Percentiles rank a stretch among this genome's conserved stretches.
Conservation (phyloP, 1,140 invertebrate genomes). For the Cyphomyrmex costatus region DNA sequence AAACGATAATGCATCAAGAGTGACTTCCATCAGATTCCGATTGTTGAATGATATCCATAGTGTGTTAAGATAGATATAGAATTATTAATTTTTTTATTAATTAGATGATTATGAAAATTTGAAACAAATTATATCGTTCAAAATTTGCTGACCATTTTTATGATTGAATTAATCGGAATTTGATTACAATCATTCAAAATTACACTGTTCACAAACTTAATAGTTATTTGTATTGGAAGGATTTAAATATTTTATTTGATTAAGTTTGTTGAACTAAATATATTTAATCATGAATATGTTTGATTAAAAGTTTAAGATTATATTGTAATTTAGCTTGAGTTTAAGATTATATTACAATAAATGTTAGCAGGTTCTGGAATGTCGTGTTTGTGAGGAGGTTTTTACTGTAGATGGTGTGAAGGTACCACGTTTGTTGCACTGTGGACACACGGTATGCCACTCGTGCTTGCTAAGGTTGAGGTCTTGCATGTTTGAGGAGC, state of each 20-base stretch:
- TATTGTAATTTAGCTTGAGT: no score
- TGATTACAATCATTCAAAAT: not conserved
- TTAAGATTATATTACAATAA: not conserved
- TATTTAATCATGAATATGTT: not conserved
- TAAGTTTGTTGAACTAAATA: not conserved
- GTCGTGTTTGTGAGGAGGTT: constrained; percentile 89
- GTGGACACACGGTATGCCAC: constrained; percentile 90
- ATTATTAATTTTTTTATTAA: not conserved
- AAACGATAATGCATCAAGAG: not conserved
- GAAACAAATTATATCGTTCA: not conserved
- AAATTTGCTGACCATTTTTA: not conserved
- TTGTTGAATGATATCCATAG: not conserved
- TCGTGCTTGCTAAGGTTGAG: constrained; percentile 88
- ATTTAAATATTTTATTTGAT: not conserved
- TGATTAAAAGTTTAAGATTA: no score
- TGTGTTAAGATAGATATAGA: not conserved
- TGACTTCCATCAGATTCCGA: not conserved
- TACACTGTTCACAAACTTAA: not conserved
- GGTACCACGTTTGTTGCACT: constrained; percentile 88
- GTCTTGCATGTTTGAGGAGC: constrained; percentile 76
- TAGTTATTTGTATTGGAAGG: not conserved
- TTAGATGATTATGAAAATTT: not conserved
- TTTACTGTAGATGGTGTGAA: constrained; percentile 89
- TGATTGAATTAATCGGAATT: not conserved
- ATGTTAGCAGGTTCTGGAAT: constrained; percentile 87